Percentiles rank a stretch among this genome's conserved stretches.
Evolutionary conservation across 2,113 vertebrate species (phyloP).

Genomic region (Muntiacus reevesi): DNA sequence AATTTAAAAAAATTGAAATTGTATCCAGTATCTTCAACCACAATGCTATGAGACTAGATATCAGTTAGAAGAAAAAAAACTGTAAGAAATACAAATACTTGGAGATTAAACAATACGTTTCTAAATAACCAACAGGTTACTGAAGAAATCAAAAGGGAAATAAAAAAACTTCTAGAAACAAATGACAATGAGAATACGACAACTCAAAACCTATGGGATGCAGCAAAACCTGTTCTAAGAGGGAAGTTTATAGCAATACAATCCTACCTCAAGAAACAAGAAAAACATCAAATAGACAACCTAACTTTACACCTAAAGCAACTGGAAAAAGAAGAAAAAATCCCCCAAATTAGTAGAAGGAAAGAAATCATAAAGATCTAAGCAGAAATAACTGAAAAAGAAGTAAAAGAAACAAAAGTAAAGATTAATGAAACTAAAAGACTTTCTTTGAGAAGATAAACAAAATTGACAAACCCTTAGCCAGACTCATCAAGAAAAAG

Average conservation of each 20-base stretch:
- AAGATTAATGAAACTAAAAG: neutral
- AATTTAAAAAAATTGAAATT: neutral
- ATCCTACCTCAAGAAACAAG: neutral
- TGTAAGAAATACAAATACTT: neutral
- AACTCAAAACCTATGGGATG: neutral
- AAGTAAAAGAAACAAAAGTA: neutral
- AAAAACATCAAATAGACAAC: neutral
- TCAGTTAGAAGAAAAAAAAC: neutral
- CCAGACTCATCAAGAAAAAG: neutral
- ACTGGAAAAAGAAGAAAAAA: neutral
- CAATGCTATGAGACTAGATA: neutral
- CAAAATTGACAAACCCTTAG: neutral
- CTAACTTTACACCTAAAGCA: neutral
- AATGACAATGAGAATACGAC: neutral
- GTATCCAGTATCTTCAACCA: neutral
- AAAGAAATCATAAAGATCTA: neutral
- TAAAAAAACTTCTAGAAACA: neutral
- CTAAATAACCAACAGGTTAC: neutral
- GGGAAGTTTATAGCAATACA: neutral
- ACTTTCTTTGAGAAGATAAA: neutral
- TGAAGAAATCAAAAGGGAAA: neutral
- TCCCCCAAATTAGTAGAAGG: neutral
- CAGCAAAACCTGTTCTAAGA: neutral
- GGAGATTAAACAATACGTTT: neutral
- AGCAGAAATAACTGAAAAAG: neutral